These are phyloP conservation scores for Drosophila hydei DNA, from an alignment of 1,140 invertebrate species.

Conservation along the genomic window DNA sequence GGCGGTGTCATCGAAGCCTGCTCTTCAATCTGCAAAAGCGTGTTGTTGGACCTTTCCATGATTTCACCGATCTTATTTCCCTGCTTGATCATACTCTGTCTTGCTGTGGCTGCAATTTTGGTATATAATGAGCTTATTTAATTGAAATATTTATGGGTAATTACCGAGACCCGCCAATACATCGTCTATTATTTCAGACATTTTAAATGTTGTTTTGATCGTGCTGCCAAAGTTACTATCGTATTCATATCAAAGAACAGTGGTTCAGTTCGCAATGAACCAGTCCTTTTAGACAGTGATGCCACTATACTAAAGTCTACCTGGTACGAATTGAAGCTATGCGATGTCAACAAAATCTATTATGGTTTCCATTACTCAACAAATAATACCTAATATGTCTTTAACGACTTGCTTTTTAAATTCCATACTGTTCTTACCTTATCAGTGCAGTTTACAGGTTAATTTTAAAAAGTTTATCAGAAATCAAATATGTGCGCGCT, in stretches of 20 bases:
- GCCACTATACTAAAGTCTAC: background rate
- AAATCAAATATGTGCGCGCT: background rate
- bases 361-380: no score
- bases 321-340: background rate
- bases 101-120: constrained; percentile 30
- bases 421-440: background rate
- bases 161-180: constrained; percentile 71
- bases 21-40: constrained; percentile 63
- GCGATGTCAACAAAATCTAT: no score
- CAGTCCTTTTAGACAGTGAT: background rate
- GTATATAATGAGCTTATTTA: background rate
- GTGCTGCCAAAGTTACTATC: background rate
- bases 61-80: constrained; percentile 56
- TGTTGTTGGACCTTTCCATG: constrained; percentile 70
- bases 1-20: constrained; percentile 24
- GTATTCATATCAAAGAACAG: background rate
- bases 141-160: constrained; percentile 1
- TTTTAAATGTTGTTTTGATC: background rate
- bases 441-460: background rate
- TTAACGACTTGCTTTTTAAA: background rate
- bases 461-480: background rate
- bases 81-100: constrained; percentile 45
- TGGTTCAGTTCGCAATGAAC: background rate
- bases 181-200: constrained; percentile 48
- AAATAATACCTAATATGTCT: no score